These are phyloP conservation scores for Aurelia coerulea DNA, from an alignment of 30 jellyfish, hydroid and myxozoan genomes.

Conservation along the genomic window DNA sequence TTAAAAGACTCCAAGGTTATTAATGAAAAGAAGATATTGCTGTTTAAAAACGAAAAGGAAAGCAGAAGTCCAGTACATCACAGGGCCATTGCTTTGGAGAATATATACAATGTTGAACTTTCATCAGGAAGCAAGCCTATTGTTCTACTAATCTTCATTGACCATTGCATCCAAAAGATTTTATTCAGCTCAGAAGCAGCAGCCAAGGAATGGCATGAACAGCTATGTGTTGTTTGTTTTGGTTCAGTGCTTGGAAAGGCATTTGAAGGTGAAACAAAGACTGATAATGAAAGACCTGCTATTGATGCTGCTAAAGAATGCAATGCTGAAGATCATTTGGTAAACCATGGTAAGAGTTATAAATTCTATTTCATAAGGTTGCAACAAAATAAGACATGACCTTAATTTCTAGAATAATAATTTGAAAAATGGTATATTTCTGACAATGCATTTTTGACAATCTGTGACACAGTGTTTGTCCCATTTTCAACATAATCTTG, in stretches of 20 bases:
- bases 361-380: background rate
- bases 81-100: slow-evolving; percentile 16
- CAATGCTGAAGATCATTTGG: background rate
- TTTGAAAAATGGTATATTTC: too few relatives aligned
- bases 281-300: background rate
- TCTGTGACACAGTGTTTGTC: too few relatives aligned
- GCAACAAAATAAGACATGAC: too few relatives aligned
- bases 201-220: slow-evolving; percentile 63
- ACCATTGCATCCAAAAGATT: slow-evolving; percentile 4
- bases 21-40: slow-evolving; percentile 1
- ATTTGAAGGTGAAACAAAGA: background rate
- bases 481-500: too few relatives aligned
- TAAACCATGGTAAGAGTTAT: background rate
- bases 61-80: background rate
- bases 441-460: too few relatives aligned
- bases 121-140: background rate
- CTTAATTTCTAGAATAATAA: too few relatives aligned
- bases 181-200: slow-evolving; percentile 27
- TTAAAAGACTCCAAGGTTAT: slow-evolving; percentile 9
- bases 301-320: background rate
- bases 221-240: slow-evolving; percentile 38
- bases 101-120: slow-evolving; percentile 7
- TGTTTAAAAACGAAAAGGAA: slow-evolving; percentile 38
- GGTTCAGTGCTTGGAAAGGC: slow-evolving; percentile 45
- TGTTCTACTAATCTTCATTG: slow-evolving; percentile 6